A percentile compares a stretch with the other conserved stretches of the same genome.
These are phyloP conservation scores for Scartelaos histophorus DNA, from an alignment of 2,113 vertebrate species.

Conservation along the genomic window DNA sequence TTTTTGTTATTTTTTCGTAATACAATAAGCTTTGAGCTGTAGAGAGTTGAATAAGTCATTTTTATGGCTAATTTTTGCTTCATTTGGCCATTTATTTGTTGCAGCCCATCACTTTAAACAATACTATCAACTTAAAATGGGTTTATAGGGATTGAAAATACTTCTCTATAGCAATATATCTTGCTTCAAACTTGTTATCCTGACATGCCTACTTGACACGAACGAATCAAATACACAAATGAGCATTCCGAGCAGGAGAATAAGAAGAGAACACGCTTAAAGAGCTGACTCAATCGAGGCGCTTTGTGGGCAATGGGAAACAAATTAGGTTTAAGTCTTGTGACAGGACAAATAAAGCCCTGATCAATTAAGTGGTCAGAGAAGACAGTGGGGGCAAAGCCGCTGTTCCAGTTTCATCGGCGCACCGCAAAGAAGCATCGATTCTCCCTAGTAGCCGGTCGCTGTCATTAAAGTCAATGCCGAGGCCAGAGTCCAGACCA, in stretches of 20 bases:
- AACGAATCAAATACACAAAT: conserved; percentile 36
- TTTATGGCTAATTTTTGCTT: too few relatives aligned
- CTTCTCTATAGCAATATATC: too few relatives aligned
- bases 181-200: too few relatives aligned
- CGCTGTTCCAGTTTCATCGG: conserved; percentile 63
- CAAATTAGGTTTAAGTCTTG: conserved; percentile 71
- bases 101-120: too few relatives aligned
- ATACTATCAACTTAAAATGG: too few relatives aligned
- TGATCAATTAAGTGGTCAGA: conserved; percentile 72
- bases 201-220: conserved; percentile 8
- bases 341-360: conserved; percentile 72
- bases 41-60: too few relatives aligned
- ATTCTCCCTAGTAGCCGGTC: conserved; percentile 67
- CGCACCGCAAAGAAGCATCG: conserved; percentile 62
- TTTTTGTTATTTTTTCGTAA: too few relatives aligned
- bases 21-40: too few relatives aligned
- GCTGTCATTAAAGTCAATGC: conserved; percentile 65
- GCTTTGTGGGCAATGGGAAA: conserved; percentile 64
- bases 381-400: conserved; percentile 41
- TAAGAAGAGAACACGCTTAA: conserved; percentile 41
- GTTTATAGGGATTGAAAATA: too few relatives aligned
- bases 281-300: conserved; percentile 59
- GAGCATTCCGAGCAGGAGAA: conserved; percentile 13
- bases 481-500: conserved; percentile 55
- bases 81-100: too few relatives aligned